A percentile compares a stretch with the other conserved stretches of the same genome.
phyloP scores from a whole-genome alignment of 2,113 vertebrate genomes.

The Eublepharis macularius region DNA sequence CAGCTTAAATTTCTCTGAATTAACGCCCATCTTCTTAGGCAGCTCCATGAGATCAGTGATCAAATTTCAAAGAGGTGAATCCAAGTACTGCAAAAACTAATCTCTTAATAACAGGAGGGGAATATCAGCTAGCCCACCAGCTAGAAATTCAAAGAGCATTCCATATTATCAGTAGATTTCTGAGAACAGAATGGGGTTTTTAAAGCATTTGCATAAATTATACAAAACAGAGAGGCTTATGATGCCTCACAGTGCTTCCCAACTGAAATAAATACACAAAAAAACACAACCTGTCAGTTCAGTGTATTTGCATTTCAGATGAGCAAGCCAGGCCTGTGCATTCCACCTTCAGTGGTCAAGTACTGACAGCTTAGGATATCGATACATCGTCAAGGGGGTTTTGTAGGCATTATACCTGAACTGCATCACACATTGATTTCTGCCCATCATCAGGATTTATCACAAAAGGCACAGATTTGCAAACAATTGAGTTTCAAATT shows the following conservation, averaged over 20 bases:
- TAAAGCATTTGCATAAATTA: slow-evolving; percentile 62
- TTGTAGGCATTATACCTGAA: slow-evolving; percentile 26
- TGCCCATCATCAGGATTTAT: slow-evolving; percentile 32
- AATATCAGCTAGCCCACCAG: slow-evolving; percentile 17
- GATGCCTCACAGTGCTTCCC: slow-evolving; percentile 30
- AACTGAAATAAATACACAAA: slow-evolving; percentile 51
- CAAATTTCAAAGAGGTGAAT: slow-evolving; percentile 40
- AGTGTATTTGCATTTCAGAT: slow-evolving; percentile 49
- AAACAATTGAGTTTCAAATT: slow-evolving; percentile 50
- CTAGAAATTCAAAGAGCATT: slow-evolving; percentile 19
- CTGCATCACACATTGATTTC: slow-evolving; percentile 22
- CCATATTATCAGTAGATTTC: slow-evolving; percentile 45
- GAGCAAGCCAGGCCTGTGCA: slow-evolving; percentile 29
- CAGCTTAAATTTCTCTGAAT: slow-evolving; percentile 46
- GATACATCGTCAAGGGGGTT: slow-evolving; percentile 1
- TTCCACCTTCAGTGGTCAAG: slow-evolving; percentile 30
- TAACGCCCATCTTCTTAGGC: slow-evolving; percentile 30
- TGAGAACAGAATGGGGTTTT: slow-evolving; percentile 37
- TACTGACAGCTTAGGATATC: slow-evolving; percentile 36
- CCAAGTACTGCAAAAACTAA: slow-evolving; percentile 16
- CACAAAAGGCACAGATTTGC: slow-evolving; percentile 20
- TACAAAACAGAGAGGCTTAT: slow-evolving; percentile 46
- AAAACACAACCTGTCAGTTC: slow-evolving; percentile 47
- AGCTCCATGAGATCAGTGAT: slow-evolving; percentile 42
- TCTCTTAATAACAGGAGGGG: slow-evolving; percentile 23